A percentile compares a stretch with the other conserved stretches of the same genome.
phyloP scores from a whole-genome alignment of 1,140 invertebrate species.

The Lucilia cuprina region DNA sequence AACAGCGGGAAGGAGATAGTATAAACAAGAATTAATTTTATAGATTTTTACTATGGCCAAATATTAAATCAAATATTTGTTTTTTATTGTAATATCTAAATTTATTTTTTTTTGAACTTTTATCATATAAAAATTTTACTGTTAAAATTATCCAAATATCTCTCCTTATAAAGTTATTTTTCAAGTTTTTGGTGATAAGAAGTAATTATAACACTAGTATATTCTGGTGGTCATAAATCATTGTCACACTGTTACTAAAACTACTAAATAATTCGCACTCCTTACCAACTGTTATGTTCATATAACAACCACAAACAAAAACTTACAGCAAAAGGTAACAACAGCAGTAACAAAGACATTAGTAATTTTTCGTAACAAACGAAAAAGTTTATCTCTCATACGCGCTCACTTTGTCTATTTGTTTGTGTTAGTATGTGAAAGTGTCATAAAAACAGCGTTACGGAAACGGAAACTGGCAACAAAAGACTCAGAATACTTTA shows the following conservation, averaged over 20 bases:
- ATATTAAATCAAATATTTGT: too few species aligned
- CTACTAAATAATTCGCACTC: not conserved
- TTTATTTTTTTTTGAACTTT: too few species aligned
- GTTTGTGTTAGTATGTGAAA: not conserved
- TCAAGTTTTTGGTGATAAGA: too few species aligned
- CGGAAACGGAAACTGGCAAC: conserved; percentile 12
- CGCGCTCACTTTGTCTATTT: not conserved
- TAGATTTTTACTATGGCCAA: too few species aligned
- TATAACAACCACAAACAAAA: not conserved
- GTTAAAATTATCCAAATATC: too few species aligned
- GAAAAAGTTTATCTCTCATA: not conserved
- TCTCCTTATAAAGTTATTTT: too few species aligned
- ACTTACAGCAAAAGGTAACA: not conserved
- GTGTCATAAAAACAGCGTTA: conserved; percentile 11
- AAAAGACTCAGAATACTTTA: not conserved
- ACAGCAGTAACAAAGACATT: not conserved
- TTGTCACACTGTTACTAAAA: not conserved
- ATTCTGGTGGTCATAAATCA: not conserved
- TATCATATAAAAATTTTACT: too few species aligned
- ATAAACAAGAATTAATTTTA: too few species aligned
- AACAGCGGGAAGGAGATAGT: too few species aligned
- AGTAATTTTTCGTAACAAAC: not conserved
- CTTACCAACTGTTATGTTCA: not conserved
- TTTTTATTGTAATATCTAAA: too few species aligned
- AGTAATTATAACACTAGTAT: too few species aligned